Base-by-base conservation (phyloP, 2,797 vertebrate genomes). In the Pangasius krempfi region DNA sequence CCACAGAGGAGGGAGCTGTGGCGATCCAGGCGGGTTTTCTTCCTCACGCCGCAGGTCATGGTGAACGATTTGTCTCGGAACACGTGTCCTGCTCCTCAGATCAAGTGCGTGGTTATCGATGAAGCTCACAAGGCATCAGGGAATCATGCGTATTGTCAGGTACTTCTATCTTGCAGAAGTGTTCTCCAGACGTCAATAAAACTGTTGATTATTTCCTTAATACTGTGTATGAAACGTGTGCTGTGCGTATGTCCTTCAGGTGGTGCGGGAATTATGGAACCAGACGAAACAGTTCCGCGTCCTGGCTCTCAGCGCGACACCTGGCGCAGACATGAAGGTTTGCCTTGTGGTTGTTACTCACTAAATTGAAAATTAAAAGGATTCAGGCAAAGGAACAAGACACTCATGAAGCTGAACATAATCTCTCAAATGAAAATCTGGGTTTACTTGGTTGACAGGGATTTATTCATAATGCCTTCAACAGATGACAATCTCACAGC, bases 141-240 rank as follows among this genome's bases (percentile, higher is more conserved):
- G 72, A 99, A 99, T 92, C 97, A 99, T 0, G 98, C 99, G 7
- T 99, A 99, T 94, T 98, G 98, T 90, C 99, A 99, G 98, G 98
- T 99, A 95, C 82, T 10, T 66, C 10, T 18, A 0, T 47, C 27
- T 14, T 64, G 25, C 40, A 18, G 5, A 56, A 79, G 47, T 79
- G 27, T 52, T 20, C 16, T 22, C 18, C 16, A 27, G 20, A 82
- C 0, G 0, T 37, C 47, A 18, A 2, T 16, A 30, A 37, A 58
- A 18, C 14, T 1, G 20, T 25, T n/a, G 10, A 2, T 62, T 62
- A 3, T 37, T 37, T 37, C 37, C 58, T 20, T 47, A 40, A 4
- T 30, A 40, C 40, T 5, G 72, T 54, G 0, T 52, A 6, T 52
- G 10, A 82, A 25, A 2, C 33, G 30, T 16, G 30, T 16, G 10